Evolutionary conservation across 2,888 invertebrate genomes (phyloP).

Genomic region (Vanessa cardui): DNA sequence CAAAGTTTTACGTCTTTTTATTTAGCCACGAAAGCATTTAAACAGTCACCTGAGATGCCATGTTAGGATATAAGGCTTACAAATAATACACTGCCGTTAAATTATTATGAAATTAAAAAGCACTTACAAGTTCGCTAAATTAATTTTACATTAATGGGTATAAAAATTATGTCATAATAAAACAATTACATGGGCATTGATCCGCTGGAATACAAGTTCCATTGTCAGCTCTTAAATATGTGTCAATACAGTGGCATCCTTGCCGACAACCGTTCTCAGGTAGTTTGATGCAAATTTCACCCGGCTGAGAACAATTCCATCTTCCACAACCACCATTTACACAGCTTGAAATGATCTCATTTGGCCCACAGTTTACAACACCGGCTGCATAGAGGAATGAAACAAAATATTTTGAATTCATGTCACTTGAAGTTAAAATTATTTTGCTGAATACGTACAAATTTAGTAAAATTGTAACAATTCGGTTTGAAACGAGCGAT

Average conservation of each 20-base stretch:
- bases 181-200: constrained; percentile 48
- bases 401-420: no score
- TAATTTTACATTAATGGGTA: constrained; percentile 23
- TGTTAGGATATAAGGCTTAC: no score
- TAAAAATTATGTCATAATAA: not conserved
- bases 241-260: constrained; percentile 45
- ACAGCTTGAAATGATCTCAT: constrained; percentile 46
- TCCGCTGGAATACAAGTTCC: constrained; percentile 42
- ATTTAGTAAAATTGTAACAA: no score
- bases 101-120: no score
- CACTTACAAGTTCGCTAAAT: no score
- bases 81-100: no score
- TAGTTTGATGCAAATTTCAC: constrained; percentile 36
- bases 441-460: no score
- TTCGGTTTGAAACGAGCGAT: no score
- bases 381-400: not conserved
- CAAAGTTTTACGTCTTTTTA: no score
- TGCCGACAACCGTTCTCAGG: constrained; percentile 30
- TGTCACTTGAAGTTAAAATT: no score
- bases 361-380: constrained; percentile 1
- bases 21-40: no score
- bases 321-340: constrained; percentile 44
- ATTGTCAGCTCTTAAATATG: constrained; percentile 36
- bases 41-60: no score
- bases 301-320: constrained; percentile 49